Evolutionary conservation across 2,888 invertebrate species (phyloP), one percentile per base, ranked within the genome.

Genomic region (Drosophila suboccidentalis): DNA sequence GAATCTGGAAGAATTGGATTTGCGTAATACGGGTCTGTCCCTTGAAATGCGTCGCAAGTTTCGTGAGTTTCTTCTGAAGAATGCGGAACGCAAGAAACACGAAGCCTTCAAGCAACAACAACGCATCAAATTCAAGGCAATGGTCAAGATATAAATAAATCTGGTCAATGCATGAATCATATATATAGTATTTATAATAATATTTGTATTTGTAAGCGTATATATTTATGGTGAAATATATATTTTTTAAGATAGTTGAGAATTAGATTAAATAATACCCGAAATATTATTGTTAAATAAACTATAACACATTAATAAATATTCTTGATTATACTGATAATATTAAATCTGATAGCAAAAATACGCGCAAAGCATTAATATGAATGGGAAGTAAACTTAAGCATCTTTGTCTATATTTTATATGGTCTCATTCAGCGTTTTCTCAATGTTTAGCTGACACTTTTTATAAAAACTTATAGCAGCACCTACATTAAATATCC

Each of bases 1-100:
- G 54, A 69, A 71, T 3, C 54, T 92, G 19, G 87, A 86, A 29
- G 64, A 64, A 3, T 58, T 93, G 53, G 92, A 93, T 67, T 55
- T 93, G 4, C 83, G 92, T 11, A 92, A 92, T 61, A 91, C 92
- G 10, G 92, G 90, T 6, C 76, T 92, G 0, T 76, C 91, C 0
- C 57, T 90, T n/a, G 72, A 80, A 2, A 71, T 85, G 62, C 86
- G 90, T 5, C 83, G 87, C 29, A 84, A 87, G 57, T 90, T 93
- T n/a, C 88, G 87, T 22, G 78, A 85, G 4, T 69, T 91, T 63
- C 63, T 92, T 0, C 43, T 80, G 0, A 73, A 74, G 57, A 90
- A 89, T 66, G 32, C 50, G 8, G 60, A 84, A 9, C 89, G 86
- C 0, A 84, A 89, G 8, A 78, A 71, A 4, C 58, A 74, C n/a